These are phyloP conservation scores for Pseudomyrmex sp. DNA, from an alignment of 1,140 invertebrate species.

Conservation along the genomic window DNA sequence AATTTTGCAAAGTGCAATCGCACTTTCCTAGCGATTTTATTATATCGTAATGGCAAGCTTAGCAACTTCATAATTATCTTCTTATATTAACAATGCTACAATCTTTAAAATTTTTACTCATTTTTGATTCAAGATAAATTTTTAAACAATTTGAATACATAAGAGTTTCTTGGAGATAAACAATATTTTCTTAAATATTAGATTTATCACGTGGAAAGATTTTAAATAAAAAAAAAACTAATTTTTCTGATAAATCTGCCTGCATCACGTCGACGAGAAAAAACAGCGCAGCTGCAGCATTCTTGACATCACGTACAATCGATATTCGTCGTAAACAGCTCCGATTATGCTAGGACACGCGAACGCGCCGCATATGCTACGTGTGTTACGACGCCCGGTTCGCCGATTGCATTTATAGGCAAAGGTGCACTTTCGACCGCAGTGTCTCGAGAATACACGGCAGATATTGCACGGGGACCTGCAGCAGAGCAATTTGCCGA, in stretches of 20 bases:
- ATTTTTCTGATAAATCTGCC: not conserved
- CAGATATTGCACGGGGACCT: slow-evolving; percentile 1
- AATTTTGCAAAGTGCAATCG: not conserved
- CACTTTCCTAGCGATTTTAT: not conserved
- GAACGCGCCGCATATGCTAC: not conserved
- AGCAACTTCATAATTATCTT: not conserved
- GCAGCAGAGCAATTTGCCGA: slow-evolving; percentile 11
- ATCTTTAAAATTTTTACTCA: not conserved
- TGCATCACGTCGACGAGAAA: not conserved
- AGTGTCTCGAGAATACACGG: slow-evolving; percentile 23
- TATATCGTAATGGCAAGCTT: not conserved
- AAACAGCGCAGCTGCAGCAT: slow-evolving; percentile 5
- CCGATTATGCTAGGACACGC: slow-evolving; percentile 38
- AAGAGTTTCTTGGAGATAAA: too few species aligned
- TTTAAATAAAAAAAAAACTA: not conserved
- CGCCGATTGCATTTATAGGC: slow-evolving; percentile 26
- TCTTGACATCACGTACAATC: slow-evolving; percentile 18
- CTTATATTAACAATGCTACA: not conserved
- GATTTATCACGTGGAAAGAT: slow-evolving; percentile 1
- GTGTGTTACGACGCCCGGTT: slow-evolving; percentile 12
- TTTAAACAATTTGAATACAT: slow-evolving; percentile 2
- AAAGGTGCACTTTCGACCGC: slow-evolving; percentile 18
- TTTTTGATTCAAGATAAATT: too few species aligned
- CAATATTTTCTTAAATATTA: not conserved
- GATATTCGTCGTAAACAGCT: slow-evolving; percentile 34